These are phyloP conservation scores for Volucella zonaria DNA, from an alignment of 2,888 invertebrate genomes.

Conservation along the genomic window DNA sequence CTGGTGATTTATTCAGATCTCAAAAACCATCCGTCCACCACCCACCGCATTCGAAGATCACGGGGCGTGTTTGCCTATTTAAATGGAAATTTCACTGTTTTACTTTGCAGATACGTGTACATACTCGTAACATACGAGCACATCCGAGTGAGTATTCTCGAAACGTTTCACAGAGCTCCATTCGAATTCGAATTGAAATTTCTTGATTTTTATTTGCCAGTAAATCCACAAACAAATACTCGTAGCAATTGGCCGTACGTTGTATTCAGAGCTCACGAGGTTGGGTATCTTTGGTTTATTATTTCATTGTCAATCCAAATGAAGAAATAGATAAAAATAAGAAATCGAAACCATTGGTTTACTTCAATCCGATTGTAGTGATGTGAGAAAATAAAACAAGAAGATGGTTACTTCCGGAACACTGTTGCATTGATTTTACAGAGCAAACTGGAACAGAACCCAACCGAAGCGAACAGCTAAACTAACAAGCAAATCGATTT, in stretches of 20 bases:
- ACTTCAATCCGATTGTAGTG: background rate
- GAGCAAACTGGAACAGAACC: no score
- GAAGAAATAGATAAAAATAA: background rate
- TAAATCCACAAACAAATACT: constrained; percentile 24
- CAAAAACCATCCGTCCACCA: constrained; percentile 10
- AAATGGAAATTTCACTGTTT: constrained; percentile 33
- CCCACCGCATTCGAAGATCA: constrained; percentile 1
- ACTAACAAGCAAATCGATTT: constrained; percentile 32
- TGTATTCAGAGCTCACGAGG: background rate
- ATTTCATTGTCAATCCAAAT: constrained; percentile 18
- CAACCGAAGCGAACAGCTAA: background rate
- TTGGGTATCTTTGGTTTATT: constrained; percentile 27
- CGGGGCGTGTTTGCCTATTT: constrained; percentile 11
- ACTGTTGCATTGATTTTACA: background rate
- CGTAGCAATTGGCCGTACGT: constrained; percentile 1
- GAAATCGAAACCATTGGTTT: background rate
- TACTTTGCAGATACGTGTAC: background rate
- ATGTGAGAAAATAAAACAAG: no score
- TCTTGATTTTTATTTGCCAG: background rate
- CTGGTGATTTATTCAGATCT: constrained; percentile 30
- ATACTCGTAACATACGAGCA: no score
- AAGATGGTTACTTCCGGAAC: background rate
- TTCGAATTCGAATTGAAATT: background rate
- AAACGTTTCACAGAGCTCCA: constrained; percentile 12
- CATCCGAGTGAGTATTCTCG: background rate